These are phyloP conservation scores for Machaerirhynchus nigripectus DNA, from an alignment of 2,113 vertebrate genomes.

Conservation along the genomic window DNA sequence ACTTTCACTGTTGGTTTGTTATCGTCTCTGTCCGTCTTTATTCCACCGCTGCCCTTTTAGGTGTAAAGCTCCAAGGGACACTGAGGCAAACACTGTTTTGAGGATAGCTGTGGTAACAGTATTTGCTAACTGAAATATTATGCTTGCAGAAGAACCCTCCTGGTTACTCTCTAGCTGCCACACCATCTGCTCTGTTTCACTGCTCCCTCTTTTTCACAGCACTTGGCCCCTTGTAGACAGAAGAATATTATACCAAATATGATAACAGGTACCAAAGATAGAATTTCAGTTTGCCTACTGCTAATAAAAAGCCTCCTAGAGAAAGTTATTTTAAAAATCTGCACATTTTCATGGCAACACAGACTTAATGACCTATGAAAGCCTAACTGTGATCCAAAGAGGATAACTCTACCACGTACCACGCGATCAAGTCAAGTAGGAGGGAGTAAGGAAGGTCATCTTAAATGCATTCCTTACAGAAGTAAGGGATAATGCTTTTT, in stretches of 20 bases:
- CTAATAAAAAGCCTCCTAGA: background rate
- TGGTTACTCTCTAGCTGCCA: background rate
- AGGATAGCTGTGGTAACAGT: background rate
- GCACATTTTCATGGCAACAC: background rate
- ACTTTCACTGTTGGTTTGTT: rapidly evolving
- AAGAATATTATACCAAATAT: background rate
- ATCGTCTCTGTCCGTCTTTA: background rate
- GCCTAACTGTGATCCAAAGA: background rate
- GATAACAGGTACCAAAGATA: background rate
- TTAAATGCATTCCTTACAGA: background rate
- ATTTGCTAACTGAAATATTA: background rate
- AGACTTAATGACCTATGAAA: background rate
- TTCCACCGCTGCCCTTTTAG: background rate
- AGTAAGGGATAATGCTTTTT: background rate
- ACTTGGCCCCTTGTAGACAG: background rate
- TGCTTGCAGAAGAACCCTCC: background rate
- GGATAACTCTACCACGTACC: background rate
- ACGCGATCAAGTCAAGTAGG: background rate
- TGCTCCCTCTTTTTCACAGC: background rate
- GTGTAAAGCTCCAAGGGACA: background rate
- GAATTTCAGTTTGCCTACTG: background rate
- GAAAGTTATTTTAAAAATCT: background rate
- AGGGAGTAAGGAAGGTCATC: background rate
- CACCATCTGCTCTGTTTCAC: background rate
- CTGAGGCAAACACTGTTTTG: background rate